Conservation (phyloP, 2,888 invertebrate genomes). For the Zygaena filipendulae region DNA sequence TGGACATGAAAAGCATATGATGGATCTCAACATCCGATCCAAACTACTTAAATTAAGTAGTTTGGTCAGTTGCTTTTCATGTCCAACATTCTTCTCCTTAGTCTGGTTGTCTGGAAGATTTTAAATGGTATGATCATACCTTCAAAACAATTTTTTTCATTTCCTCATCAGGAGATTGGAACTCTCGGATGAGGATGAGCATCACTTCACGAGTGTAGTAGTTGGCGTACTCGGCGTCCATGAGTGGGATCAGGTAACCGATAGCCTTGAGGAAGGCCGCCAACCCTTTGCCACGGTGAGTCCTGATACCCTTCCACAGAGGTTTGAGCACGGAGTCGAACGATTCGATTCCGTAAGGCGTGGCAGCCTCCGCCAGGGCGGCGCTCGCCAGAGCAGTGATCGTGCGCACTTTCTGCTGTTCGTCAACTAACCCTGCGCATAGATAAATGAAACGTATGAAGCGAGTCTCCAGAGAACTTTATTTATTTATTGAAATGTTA, state of each 20-base stretch:
- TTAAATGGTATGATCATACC: too few species aligned
- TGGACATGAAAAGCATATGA: too few species aligned
- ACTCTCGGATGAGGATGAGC: constrained; percentile 97
- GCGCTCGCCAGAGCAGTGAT: constrained; percentile 99
- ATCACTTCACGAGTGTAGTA: constrained; percentile 99
- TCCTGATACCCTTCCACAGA: constrained; percentile 98
- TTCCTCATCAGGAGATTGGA: constrained; percentile 99
- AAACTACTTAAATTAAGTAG: too few species aligned
- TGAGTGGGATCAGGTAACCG: constrained; percentile 98
- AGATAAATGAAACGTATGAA: constrained; percentile 5
- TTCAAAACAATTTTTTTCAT: constrained; percentile 99
- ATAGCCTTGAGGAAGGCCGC: constrained; percentile 99
- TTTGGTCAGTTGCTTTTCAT: too few species aligned
- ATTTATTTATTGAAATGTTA: too few species aligned
- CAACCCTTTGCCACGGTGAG: constrained; percentile 90
- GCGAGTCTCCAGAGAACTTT: too few species aligned
- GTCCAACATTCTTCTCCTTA: too few species aligned
- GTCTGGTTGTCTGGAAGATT: too few species aligned
- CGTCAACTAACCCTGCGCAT: constrained; percentile 86
- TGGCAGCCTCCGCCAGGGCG: constrained; percentile 98
- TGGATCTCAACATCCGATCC: too few species aligned
- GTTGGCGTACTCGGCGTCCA: constrained; percentile 99
- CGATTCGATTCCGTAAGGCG: constrained; percentile 99
- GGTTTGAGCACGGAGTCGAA: constrained; percentile 99
- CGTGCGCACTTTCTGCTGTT: constrained; percentile 98